These are phyloP conservation scores for Phyllotreta striolata DNA, from an alignment of 2,888 invertebrate genomes.

Conservation along the genomic window DNA sequence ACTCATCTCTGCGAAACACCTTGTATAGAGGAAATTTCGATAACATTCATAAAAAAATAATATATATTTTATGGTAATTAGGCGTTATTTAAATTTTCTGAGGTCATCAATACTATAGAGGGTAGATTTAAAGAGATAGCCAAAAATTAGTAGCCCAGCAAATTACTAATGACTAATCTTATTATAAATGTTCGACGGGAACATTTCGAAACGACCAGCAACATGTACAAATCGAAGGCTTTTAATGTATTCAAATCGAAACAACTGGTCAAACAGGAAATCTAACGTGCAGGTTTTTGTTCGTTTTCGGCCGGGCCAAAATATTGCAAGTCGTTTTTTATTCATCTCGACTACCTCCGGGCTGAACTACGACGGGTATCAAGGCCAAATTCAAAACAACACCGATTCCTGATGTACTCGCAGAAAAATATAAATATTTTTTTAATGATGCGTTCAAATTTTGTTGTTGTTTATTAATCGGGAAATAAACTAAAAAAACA, in stretches of 20 bases:
- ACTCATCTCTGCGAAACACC: too few species aligned
- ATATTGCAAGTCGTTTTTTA: constrained; percentile 45
- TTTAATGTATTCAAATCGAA: constrained; percentile 31
- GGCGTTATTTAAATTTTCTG: neutral
- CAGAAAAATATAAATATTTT: constrained; percentile 8
- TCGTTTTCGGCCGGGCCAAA: constrained; percentile 41
- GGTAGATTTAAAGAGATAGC: too few species aligned
- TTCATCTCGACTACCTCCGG: constrained; percentile 34
- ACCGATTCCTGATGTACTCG: constrained; percentile 32
- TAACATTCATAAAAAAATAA: constrained; percentile 15
- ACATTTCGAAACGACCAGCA: too few species aligned
- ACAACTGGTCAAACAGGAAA: constrained; percentile 49
- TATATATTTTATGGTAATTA: constrained; percentile 6
- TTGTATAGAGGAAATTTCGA: too few species aligned
- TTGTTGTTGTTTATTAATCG: too few species aligned
- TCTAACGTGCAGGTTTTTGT: constrained; percentile 45
- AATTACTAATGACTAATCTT: constrained; percentile 6
- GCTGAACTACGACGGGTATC: constrained; percentile 39
- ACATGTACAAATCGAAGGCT: constrained; percentile 7
- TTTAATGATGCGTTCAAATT: neutral
- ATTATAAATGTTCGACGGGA: neutral
- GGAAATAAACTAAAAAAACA: too few species aligned
- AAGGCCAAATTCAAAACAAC: constrained; percentile 38
- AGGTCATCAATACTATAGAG: too few species aligned
- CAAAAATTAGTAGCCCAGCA: too few species aligned